Base-by-base conservation (phyloP, 35 echinoderm and acorn worm species). In the Hemicentrotus pulcherrimus region DNA sequence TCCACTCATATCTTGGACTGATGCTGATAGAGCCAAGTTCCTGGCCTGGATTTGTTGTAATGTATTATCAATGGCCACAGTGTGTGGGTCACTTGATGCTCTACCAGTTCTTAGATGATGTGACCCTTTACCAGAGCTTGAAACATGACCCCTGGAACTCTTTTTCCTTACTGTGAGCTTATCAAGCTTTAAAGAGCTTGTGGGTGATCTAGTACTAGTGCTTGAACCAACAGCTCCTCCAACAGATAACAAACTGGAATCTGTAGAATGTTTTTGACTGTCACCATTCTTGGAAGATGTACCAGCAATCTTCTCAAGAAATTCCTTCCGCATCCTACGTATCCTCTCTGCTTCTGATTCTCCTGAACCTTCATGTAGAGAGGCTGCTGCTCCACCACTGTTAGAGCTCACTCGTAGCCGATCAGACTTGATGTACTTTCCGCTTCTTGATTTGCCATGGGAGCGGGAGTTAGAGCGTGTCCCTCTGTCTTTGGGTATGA, bases 21-120 rank as follows among this genome's bases (percentile, higher is more conserved):
- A 95, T 48, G 94, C 86, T n/a, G 94, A 95, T 15, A 95, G 87
- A 47, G 61, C 45, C 16, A 31, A 48, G 45, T 93, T 58, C 91
- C 30, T 58, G 35, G 91, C 91, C 91, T 93, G 91, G 48, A 93
- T 47, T 31, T 93, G 91, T 46, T 93, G 45, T 11, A 95, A 91
- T 31, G 91, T 33, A 92, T 71, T 91, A 58, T 95, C 50, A 70
- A 95, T 95, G 58, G 89, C 95, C 33, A 58, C 87, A 22, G 95
- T 70, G 32, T 95, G 91, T 16, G 95, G 95, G 89, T 95, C 95
- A 46, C 95, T 95, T 19, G 95, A 95, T 12, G 95, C 95, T n/a
- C 95, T 15, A 45, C 88, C 95, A 33, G 95, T 91, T 91, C 95
- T 91, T 19, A 95, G 47, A 12, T 47, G 91, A 58, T 31, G 91